Evolutionary conservation across 2,113 vertebrate species (phyloP), one percentile per base, ranked within the genome.

Genomic region (Etia nguti): DNA sequence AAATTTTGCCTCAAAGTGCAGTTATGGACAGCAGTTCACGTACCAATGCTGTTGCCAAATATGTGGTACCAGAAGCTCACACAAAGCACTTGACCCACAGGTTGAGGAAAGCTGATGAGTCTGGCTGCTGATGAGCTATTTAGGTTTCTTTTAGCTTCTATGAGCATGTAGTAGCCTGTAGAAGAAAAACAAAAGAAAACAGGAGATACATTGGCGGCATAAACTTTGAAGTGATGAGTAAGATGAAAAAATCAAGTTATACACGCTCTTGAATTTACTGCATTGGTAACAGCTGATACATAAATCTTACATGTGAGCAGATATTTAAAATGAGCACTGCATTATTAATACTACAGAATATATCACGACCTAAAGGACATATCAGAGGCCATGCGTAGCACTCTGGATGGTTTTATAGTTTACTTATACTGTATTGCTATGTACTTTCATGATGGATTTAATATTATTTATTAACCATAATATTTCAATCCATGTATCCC

Each of bases 21-120:
- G 29, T 8, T 77, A 3, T 6, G 41, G 5, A 43, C 24, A 82
- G 13, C 4, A 16, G 80, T 15, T 10, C 8, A 83, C 94, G 5
- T 88, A 97, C 96, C 96, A 22, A 95, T 94, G 54, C 92, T 95
- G 89, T 73, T 93, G 48, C 96, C 96, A 92, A 95, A 96, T 68
- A 97, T 96, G 88, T 93, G 93, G 88, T 97, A 97, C 92, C 81
- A 91, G 91, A 97, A 97, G 90, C 92, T 96, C 79, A 97, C 93
- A 86, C 96, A 97, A 54, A 93, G 60, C 65, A 65, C 79, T 83
- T 62, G 86, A 29, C 18, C 65, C 4, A 46, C 90, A 60, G 90
- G 80, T 3, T 89, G 96, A 77, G 95, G 95, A 82, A 89, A 95
- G 83, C 95, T 95, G 55, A 95, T 26, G 10, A 97, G 93, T 90